These are phyloP conservation scores for Parauchenoglanis punctatus DNA, from an alignment of 2,797 vertebrate species.

Conservation along the genomic window DNA sequence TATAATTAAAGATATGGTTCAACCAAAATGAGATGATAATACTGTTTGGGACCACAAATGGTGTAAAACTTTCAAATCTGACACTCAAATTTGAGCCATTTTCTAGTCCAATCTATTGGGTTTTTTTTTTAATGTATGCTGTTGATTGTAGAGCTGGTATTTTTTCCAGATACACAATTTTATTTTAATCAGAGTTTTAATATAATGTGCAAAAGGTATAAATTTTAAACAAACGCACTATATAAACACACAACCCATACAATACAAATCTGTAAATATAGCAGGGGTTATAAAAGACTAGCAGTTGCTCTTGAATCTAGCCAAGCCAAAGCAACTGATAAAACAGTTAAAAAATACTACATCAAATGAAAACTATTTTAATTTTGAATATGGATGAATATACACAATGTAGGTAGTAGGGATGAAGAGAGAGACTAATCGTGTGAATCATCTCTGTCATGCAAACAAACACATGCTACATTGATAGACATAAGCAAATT, in stretches of 20 bases:
- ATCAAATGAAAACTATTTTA: background rate
- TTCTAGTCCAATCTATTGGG: background rate
- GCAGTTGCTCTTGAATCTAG: background rate
- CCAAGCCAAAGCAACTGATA: background rate
- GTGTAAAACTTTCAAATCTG: background rate
- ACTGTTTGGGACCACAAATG: background rate
- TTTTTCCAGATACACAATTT: background rate
- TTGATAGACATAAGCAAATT: background rate
- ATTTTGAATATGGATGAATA: background rate
- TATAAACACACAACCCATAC: background rate
- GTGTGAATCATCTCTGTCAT: background rate
- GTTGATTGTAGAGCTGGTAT: background rate
- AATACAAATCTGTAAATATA: background rate
- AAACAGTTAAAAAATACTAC: background rate
- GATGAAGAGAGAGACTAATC: background rate
- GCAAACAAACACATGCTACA: background rate
- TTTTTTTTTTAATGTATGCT: background rate
- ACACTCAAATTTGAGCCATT: background rate
- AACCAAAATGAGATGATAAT: background rate
- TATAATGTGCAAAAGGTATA: background rate
- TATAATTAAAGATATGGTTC: background rate
- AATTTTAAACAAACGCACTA: background rate
- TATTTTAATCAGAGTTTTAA: background rate
- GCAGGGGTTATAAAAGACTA: background rate
- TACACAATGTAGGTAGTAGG: background rate